These are phyloP conservation scores for Leucoraja erinaceus DNA, from an alignment of 2,113 vertebrate species.

Conservation along the genomic window DNA sequence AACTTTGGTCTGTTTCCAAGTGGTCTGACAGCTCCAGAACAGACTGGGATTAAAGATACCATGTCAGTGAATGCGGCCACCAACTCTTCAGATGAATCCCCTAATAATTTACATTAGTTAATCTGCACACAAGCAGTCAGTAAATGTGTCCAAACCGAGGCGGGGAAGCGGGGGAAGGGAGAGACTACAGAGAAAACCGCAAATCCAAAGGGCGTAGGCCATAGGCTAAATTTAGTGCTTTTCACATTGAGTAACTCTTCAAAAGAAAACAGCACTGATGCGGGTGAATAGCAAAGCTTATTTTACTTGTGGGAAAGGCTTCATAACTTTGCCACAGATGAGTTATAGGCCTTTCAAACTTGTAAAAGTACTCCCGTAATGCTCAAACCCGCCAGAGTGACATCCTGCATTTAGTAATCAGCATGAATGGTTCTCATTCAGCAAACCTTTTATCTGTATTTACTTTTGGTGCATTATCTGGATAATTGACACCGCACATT, in stretches of 20 bases:
- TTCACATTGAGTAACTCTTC: neutral
- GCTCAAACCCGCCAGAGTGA: neutral
- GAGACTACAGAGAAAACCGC: neutral
- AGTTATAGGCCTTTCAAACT: constrained; percentile 18
- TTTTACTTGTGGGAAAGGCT: constrained; percentile 15
- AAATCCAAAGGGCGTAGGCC: neutral
- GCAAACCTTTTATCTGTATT: constrained; percentile 28
- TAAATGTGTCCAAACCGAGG: no score
- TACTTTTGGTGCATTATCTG: constrained; percentile 25
- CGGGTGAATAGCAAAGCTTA: neutral
- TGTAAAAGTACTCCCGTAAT: constrained; percentile 9
- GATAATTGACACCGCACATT: neutral
- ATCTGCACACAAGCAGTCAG: neutral
- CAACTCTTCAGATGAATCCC: neutral
- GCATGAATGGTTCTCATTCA: constrained; percentile 11
- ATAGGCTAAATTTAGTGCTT: neutral
- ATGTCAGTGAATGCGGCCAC: neutral
- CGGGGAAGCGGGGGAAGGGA: neutral
- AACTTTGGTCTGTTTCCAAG: neutral
- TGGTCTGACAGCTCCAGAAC: neutral
- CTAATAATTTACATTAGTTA: neutral
- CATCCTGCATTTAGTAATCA: constrained; percentile 29
- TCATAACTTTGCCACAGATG: constrained; percentile 25
- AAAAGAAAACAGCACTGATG: neutral
- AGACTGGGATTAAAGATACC: neutral